Conservation (phyloP, 1,140 invertebrate genomes). For the Chironomus tepperi region DNA sequence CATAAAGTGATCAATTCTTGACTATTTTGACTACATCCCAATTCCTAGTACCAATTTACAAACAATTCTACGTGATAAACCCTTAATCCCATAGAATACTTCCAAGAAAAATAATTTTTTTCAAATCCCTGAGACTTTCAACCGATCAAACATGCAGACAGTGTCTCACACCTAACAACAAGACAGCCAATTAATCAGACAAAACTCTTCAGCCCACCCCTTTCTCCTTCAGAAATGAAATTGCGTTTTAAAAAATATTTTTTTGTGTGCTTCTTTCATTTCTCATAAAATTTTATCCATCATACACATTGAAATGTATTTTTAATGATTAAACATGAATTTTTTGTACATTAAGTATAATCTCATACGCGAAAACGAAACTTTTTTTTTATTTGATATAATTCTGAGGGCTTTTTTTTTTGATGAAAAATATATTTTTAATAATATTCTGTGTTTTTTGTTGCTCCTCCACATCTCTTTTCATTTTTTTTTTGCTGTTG, state of each 20-base stretch:
- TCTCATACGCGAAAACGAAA: slow-evolving; percentile 21
- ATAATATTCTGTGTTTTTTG: neutral
- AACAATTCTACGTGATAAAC: too few relatives aligned
- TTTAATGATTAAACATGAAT: slow-evolving; percentile 23
- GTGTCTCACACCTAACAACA: too few relatives aligned
- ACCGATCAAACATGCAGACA: too few relatives aligned
- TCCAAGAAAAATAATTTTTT: too few relatives aligned
- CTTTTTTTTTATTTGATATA: slow-evolving; percentile 19
- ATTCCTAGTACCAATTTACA: too few relatives aligned
- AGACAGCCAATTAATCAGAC: too few relatives aligned
- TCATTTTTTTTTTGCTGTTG: neutral
- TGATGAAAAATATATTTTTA: slow-evolving; percentile 24
- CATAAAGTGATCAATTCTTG: too few relatives aligned
- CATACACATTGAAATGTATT: slow-evolving; percentile 22
- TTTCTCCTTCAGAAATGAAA: too few relatives aligned
- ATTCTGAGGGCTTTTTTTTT: slow-evolving; percentile 1
- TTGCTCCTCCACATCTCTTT: neutral
- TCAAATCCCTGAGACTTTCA: too few relatives aligned
- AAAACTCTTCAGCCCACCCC: too few relatives aligned
- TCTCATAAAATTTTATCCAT: slow-evolving; percentile 20
- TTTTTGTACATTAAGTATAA: slow-evolving; percentile 23
- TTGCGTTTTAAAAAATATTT: neutral
- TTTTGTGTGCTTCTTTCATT: neutral
- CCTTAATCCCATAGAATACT: too few relatives aligned
- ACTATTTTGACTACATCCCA: too few relatives aligned